Conservation (phyloP, 1,140 invertebrate genomes). For the Holotrichia oblita region DNA sequence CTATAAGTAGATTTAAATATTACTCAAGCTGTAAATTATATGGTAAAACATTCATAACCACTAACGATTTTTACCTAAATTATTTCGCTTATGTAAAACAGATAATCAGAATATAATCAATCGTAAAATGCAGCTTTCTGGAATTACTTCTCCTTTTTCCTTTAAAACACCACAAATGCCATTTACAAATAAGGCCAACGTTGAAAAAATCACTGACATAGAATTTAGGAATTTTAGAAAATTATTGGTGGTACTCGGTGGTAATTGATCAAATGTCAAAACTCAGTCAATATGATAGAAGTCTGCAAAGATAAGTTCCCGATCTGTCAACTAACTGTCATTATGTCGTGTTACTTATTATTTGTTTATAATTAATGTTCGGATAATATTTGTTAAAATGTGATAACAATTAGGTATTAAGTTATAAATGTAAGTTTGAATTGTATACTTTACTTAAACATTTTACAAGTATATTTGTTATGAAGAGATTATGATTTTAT, state of each 20-base stretch:
- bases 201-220: background rate
- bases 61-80: background rate
- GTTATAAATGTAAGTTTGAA: background rate
- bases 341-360: conserved; percentile 5
- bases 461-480: background rate
- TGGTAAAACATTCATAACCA: background rate
- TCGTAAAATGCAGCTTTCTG: background rate
- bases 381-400: background rate
- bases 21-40: background rate
- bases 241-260: background rate
- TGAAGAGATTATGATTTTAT: background rate
- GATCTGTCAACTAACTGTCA: conserved; percentile 19
- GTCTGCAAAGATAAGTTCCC: background rate
- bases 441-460: background rate
- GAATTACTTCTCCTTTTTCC: background rate
- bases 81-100: background rate
- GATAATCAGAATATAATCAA: background rate
- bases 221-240: conserved; percentile 13
- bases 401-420: conserved; percentile 2
- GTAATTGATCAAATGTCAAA: background rate
- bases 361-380: background rate
- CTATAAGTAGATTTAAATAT: background rate
- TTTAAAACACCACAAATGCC: background rate
- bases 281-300: background rate
- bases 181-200: background rate